These are phyloP conservation scores for Plusia festucae DNA, from an alignment of 2,888 invertebrate species.

Conservation along the genomic window DNA sequence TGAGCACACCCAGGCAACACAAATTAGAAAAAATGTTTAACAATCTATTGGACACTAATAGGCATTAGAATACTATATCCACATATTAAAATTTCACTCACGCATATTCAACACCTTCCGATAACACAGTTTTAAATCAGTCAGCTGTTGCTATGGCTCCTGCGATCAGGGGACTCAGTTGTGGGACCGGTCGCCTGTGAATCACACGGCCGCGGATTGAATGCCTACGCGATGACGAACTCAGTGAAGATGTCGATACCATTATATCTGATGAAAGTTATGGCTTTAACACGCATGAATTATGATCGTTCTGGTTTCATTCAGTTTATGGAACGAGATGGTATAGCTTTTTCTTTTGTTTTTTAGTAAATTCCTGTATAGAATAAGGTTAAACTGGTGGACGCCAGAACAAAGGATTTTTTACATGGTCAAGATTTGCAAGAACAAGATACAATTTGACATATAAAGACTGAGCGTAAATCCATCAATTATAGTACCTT, in stretches of 20 bases:
- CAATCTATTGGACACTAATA: too few relatives aligned
- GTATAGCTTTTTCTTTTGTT: background rate
- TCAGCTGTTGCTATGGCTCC: constrained; percentile 13
- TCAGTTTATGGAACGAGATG: constrained; percentile 1
- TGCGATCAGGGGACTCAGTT: constrained; percentile 37
- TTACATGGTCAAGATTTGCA: too few relatives aligned
- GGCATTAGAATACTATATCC: background rate
- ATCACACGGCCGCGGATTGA: constrained; percentile 30
- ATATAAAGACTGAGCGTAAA: too few relatives aligned
- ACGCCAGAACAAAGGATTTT: background rate
- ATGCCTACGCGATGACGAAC: constrained; percentile 42
- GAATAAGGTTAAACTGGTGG: background rate
- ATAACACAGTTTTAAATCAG: background rate
- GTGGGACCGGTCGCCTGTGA: constrained; percentile 39
- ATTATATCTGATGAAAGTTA: constrained; percentile 6
- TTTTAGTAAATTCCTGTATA: background rate
- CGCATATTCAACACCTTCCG: background rate
- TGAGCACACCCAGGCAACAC: too few relatives aligned
- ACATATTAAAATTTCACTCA: background rate
- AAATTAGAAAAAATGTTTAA: too few relatives aligned
- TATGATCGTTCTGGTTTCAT: background rate
- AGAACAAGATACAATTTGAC: too few relatives aligned
- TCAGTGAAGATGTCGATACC: constrained; percentile 11
- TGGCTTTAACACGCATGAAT: background rate
- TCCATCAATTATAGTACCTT: too few relatives aligned